Conservation (phyloP, 2,113 vertebrate genomes). For the Onychorhynchus coronatus region DNA sequence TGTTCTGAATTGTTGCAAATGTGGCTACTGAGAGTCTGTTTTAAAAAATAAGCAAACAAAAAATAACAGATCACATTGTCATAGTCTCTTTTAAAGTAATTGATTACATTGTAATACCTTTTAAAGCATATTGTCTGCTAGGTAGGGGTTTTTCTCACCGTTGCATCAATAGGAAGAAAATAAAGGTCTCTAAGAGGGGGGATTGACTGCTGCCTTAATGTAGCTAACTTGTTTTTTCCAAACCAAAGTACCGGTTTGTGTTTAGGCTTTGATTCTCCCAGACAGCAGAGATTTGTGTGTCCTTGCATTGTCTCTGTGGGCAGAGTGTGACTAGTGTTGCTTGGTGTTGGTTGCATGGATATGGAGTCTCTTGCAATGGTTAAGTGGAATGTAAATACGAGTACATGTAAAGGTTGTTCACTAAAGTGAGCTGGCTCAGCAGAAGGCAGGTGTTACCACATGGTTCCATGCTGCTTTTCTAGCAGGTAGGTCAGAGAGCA, state of each 20-base stretch:
- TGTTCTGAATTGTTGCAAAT: not conserved
- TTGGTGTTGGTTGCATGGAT: not conserved
- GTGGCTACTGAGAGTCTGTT: not conserved
- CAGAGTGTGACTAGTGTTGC: not conserved
- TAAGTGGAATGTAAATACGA: not conserved
- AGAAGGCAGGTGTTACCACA: not conserved
- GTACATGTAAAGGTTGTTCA: not conserved
- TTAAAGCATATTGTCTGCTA: not conserved
- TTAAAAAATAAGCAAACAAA: not conserved
- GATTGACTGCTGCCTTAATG: not conserved
- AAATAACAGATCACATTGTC: not conserved
- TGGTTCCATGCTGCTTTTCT: not conserved
- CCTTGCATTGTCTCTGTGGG: not conserved
- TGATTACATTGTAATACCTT: not conserved
- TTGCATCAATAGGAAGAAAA: not conserved
- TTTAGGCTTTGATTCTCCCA: constrained; percentile 2
- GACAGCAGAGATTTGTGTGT: not conserved
- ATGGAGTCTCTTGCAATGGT: not conserved
- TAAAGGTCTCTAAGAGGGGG: not conserved
- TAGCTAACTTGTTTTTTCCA: not conserved
- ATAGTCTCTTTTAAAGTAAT: not conserved
- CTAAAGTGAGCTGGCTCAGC: not conserved
- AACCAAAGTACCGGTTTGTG: not conserved
- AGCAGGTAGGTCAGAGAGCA: not conserved
- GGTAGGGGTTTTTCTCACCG: not conserved